These are phyloP conservation scores for Peromyscus melanophrys DNA, from an alignment of 2,797 vertebrate genomes.

Conservation along the genomic window DNA sequence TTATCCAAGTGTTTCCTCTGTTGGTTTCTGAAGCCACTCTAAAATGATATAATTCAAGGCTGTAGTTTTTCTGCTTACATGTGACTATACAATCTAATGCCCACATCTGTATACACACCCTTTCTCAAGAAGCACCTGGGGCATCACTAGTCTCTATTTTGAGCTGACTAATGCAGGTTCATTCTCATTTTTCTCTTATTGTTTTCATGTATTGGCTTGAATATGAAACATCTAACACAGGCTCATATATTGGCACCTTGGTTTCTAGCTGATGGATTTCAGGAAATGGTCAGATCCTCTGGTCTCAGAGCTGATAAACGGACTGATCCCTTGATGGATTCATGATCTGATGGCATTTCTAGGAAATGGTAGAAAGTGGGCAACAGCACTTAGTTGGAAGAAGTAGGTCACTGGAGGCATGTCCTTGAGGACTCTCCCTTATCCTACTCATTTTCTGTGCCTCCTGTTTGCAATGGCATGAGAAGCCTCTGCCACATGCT, in stretches of 20 bases:
- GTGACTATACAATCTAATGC: not conserved
- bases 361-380: not conserved
- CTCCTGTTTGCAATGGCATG: not conserved
- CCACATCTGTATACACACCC: not conserved
- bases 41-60: not conserved
- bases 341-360: not conserved
- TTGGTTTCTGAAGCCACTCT: not conserved
- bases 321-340: not conserved
- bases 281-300: not conserved
- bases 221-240: not conserved
- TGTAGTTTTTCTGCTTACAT: not conserved
- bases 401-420: not conserved
- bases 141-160: not conserved
- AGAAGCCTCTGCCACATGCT: not conserved
- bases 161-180: not conserved
- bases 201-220: not conserved
- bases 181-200: not conserved
- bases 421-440: not conserved
- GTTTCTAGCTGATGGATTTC: not conserved
- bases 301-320: not conserved
- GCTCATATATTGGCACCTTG: not conserved
- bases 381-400: not conserved
- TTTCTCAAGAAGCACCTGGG: not conserved
- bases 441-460: not conserved
- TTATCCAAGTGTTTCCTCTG: not conserved